A percentile compares a stretch with the other conserved stretches of the same genome.
Evolutionary conservation across 2,888 invertebrate species (phyloP).

Genomic region (Adelognathus sp.): DNA sequence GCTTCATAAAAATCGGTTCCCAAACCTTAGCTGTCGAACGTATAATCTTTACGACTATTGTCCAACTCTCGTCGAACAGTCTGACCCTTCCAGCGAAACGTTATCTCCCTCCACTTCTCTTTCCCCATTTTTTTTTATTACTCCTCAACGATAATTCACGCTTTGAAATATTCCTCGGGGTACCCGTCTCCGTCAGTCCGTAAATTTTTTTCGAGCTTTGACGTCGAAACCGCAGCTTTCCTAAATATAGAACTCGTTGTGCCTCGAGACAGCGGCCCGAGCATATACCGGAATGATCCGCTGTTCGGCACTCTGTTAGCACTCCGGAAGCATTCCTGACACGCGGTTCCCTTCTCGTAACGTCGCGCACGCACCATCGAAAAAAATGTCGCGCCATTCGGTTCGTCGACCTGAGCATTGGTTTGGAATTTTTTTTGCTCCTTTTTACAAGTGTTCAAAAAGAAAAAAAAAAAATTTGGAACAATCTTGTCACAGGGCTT

Average conservation of each 20-base stretch:
- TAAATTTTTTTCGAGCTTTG: conserved; percentile 55
- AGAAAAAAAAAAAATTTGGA: neutral
- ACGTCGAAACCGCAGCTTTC: conserved; percentile 61
- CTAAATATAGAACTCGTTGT: conserved; percentile 74
- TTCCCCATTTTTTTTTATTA: neutral
- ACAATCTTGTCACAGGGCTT: conserved; percentile 32
- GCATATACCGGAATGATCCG: conserved; percentile 75
- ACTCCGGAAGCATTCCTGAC: conserved; percentile 61
- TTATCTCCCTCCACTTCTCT: neutral
- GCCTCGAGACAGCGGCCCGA: conserved; percentile 54
- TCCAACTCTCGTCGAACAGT: neutral
- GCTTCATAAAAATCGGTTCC: neutral
- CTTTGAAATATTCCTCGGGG: neutral
- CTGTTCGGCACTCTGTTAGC: conserved; percentile 71
- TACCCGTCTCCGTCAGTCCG: neutral
- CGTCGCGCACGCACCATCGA: neutral
- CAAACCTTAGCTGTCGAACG: neutral
- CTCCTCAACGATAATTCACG: neutral
- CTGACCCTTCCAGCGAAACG: neutral
- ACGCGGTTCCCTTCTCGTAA: conserved; percentile 51
- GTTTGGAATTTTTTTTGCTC: neutral
- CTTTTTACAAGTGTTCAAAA: neutral
- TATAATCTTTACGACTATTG: neutral
- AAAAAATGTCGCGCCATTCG: neutral
- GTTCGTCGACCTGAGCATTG: conserved; percentile 6